Conservation (phyloP, 2,797 vertebrate species). For the Psittacula derbiana region DNA sequence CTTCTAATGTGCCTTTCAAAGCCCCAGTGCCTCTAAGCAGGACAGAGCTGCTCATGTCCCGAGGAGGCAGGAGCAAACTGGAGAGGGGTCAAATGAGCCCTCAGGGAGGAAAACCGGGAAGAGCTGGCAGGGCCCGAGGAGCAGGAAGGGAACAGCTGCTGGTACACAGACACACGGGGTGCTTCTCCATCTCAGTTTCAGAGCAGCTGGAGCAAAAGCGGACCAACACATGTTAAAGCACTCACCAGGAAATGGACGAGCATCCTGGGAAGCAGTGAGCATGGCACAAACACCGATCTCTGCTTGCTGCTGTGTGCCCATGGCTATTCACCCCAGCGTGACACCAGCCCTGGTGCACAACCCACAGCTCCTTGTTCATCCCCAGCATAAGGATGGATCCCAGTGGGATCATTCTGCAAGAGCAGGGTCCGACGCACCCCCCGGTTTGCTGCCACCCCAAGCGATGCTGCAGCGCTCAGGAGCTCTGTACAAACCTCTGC, state of each 20-base stretch:
- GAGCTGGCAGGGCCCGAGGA: fast-evolving
- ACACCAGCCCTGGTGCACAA: background rate
- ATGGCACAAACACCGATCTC: fast-evolving
- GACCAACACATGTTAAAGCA: background rate
- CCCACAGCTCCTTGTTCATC: background rate
- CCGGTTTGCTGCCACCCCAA: background rate
- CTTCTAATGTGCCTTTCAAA: fast-evolving
- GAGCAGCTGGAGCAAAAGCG: background rate
- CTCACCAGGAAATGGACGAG: background rate
- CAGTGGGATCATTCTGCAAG: fast-evolving
- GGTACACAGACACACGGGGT: fast-evolving
- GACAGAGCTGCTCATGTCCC: background rate
- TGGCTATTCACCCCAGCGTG: background rate
- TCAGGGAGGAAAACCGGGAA: background rate
- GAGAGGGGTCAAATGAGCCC: background rate
- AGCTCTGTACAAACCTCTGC: background rate
- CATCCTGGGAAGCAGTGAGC: background rate
- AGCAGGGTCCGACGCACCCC: background rate
- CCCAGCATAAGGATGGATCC: background rate
- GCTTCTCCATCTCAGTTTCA: background rate
- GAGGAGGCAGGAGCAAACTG: background rate
- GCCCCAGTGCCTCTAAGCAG: fast-evolving
- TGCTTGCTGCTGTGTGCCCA: background rate
- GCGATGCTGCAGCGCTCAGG: fast-evolving
- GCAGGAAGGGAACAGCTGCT: background rate